Percentiles rank a stretch among this genome's conserved stretches.
Evolutionary conservation across 1,140 invertebrate genomes (phyloP).

Genomic region (Drosophila pruinosa): DNA sequence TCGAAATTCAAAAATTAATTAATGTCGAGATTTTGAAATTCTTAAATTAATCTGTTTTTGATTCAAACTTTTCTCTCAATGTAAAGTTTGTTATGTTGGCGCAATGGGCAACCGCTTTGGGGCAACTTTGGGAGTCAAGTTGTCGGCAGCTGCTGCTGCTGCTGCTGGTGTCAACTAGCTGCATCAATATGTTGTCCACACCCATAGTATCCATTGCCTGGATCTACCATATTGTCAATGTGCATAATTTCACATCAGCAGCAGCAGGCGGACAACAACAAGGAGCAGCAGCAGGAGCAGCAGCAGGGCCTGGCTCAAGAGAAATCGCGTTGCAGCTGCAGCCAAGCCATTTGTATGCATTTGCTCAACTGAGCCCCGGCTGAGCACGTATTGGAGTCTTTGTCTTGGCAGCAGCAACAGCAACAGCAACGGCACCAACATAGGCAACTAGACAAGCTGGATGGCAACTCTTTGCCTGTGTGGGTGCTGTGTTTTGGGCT

Average conservation of each 20-base stretch:
- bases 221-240: slow-evolving; percentile 51
- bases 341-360: slow-evolving; percentile 72
- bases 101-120: not conserved
- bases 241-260: slow-evolving; percentile 71
- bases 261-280: not conserved
- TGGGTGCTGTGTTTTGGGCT: slow-evolving; percentile 68
- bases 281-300: not conserved
- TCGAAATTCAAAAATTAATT: too few species aligned
- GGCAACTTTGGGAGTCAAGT: slow-evolving; percentile 2
- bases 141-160: not conserved
- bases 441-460: not conserved
- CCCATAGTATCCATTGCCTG: slow-evolving; percentile 59
- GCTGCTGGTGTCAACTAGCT: slow-evolving; percentile 49
- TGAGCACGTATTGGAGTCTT: slow-evolving; percentile 56
- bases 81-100: slow-evolving; percentile 22
- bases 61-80: not conserved
- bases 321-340: slow-evolving; percentile 14
- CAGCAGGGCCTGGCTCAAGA: not conserved
- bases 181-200: slow-evolving; percentile 64
- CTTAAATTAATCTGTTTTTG: too few species aligned
- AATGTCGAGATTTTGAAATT: too few species aligned
- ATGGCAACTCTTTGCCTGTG: slow-evolving; percentile 38
- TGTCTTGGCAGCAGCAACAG: slow-evolving; percentile 51
- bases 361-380: slow-evolving; percentile 60
- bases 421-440: not conserved